Conservation (phyloP, 2,797 vertebrate species). For the Onychomys leucogaster region DNA sequence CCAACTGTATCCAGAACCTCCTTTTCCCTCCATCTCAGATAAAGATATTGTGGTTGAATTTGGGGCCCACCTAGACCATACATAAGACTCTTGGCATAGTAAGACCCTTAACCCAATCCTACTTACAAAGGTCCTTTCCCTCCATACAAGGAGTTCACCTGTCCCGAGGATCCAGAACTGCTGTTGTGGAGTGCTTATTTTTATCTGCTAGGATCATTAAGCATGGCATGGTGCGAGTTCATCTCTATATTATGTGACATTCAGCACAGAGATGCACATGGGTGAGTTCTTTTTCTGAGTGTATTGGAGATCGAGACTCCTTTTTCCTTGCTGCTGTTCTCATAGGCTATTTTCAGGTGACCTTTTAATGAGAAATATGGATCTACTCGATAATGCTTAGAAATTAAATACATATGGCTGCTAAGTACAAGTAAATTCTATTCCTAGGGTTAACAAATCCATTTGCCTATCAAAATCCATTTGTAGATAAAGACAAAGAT, state of each 20-base stretch:
- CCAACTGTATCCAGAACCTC: neutral
- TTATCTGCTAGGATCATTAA: neutral
- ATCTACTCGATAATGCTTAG: neutral
- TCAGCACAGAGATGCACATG: neutral
- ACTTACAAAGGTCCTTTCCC: neutral
- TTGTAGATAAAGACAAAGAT: neutral
- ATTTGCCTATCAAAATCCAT: slow-evolving; percentile 19
- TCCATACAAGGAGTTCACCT: neutral
- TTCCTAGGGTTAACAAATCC: neutral
- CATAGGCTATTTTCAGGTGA: neutral
- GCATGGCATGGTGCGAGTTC: neutral
- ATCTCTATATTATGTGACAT: neutral
- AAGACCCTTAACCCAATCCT: neutral
- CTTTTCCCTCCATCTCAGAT: neutral
- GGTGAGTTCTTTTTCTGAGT: neutral
- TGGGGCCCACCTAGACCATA: neutral
- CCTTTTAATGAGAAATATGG: neutral
- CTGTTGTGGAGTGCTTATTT: neutral
- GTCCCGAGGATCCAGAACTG: neutral
- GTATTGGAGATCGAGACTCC: neutral
- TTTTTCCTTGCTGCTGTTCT: neutral
- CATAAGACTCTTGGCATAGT: neutral
- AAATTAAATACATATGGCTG: neutral
- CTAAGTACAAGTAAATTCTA: neutral
- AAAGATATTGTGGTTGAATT: neutral